Evolutionary conservation across 2,888 invertebrate species (phyloP), one percentile per base, ranked within the genome.

Genomic region (Melinaea marsaeus): DNA sequence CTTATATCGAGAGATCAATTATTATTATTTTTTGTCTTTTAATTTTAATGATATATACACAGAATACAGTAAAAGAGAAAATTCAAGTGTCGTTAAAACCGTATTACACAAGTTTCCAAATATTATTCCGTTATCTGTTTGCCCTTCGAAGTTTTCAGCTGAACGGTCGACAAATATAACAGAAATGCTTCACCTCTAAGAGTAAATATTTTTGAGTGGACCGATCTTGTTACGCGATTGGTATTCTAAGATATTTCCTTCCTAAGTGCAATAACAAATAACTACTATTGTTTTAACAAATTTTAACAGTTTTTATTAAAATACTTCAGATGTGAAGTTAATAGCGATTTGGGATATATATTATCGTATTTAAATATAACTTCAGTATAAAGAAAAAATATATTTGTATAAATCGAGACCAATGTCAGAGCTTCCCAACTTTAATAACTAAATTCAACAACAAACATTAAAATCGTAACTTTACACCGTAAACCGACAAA

Each of bases 191-290:
- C 61, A 61, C 61, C 61, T 57, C 57, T 51, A 51, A 4, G 51
- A 57, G 57, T 57, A 61, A 61, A 61, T 61, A 61, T 61, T 61
- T 51, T 61, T 57, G 51, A 61, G 57, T 57, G 61, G 61, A 61
- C 61, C 56, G 61, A 61, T 61, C 61, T 61, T 61, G 61, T 61
- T 61, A 61, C 61, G 57, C 57, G 57, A 57, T 57, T 61, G 57
- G 48, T 48, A 57, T 61, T 61, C 37, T 45, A 33, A 34, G 51
- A 57, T 42, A 51, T 51, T 51, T 32, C 6, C 3, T 51, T 51
- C 7, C 51, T 51, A 32, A 32, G 32, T 51, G 32, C 32, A 51
- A 51, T 51, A 32, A 32, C 32, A 51, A 51, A 32, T 51, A 51
- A 51, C 2, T 32, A 32, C 22, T 13, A n/a, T 7, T 13, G 32